Percentiles rank a stretch among this genome's conserved stretches.
phyloP scores from a whole-genome alignment of 2,797 vertebrate species.

The Chrosomus eos region DNA sequence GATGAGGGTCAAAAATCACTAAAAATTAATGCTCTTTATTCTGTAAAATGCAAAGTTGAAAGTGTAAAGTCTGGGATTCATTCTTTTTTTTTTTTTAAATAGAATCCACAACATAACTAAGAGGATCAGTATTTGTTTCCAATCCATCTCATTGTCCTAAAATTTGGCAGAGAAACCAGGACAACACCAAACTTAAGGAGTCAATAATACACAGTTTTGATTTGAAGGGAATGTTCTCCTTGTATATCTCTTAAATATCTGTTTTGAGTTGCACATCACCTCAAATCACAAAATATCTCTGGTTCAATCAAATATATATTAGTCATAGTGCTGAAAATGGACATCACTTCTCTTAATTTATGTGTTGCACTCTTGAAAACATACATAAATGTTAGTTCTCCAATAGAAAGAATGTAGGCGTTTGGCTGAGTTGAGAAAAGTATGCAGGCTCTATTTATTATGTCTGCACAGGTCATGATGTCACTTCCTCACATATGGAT shows the following conservation, averaged over 20 bases:
- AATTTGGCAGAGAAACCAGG: neutral
- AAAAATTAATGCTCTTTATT: neutral
- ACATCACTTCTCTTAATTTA: neutral
- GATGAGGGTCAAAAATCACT: neutral
- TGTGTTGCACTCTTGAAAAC: neutral
- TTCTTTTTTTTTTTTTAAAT: no score
- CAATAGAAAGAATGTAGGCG: neutral
- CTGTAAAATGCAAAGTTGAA: neutral
- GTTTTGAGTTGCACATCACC: neutral
- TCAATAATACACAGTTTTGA: neutral
- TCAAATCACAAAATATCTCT: neutral
- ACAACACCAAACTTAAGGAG: neutral
- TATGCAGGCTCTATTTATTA: neutral
- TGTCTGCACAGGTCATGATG: constrained; percentile 23
- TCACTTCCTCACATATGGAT: constrained; percentile 37
- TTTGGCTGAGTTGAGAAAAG: neutral
- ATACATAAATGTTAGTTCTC: neutral
- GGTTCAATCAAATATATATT: neutral
- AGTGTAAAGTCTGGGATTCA: neutral
- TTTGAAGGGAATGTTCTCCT: neutral
- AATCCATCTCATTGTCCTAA: neutral
- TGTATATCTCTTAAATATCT: neutral
- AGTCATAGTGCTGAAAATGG: neutral
- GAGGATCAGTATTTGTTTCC: no score
- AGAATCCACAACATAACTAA: no score